Base-by-base conservation (phyloP, 2,888 invertebrate genomes). In the Rotaria magnacalcarata region DNA sequence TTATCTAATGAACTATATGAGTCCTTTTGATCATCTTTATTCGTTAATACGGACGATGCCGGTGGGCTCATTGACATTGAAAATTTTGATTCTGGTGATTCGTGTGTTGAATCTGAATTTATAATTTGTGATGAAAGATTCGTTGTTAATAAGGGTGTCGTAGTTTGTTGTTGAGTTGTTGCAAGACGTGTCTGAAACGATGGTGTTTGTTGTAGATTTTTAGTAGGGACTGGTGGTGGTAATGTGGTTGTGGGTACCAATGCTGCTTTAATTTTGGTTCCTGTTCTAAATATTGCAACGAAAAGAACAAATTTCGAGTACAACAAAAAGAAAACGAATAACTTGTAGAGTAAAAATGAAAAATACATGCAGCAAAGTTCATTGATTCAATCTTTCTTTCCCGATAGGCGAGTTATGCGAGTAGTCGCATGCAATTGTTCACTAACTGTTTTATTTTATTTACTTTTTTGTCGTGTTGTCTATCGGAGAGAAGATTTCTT, bases 11-110 rank as follows among this genome's bases (percentile, higher is more conserved):
- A 27, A 67, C 2, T 34, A 67, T 19, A 3, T 34, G 34, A 7
- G n/a, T 67, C 67, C 24, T 67, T 67, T 67, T 67, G 67, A 34
- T 67, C 67, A 19, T 67, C 67, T 67, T 19, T 67, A 19, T 60
- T 60, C 11, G 27, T 27, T 60, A n/a, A 3, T 58, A 10, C 10
- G 5, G n/a, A 6, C 27, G 24, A 8, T 8, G 27, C n/a, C 10
- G 34, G 14, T 34, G 67, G 11, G 11, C 19, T 16, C 16, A 19
- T 2, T 34, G 34, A 67, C 27, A 67, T 34, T 34, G 34, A 41
- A 34, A 16, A 6, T 67, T 67, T 67, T 67, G 19, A 11, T 34
- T 41, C 34, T 6, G 7, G 1, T 3, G 34, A 16, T 41, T 67
- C 67, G 1, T 41, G 19, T 34, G 19, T 19, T 19, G 34, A 34